Evolutionary conservation across 1,140 invertebrate genomes (phyloP), one percentile per base, ranked within the genome.

Genomic region (Drusus annulatus): DNA sequence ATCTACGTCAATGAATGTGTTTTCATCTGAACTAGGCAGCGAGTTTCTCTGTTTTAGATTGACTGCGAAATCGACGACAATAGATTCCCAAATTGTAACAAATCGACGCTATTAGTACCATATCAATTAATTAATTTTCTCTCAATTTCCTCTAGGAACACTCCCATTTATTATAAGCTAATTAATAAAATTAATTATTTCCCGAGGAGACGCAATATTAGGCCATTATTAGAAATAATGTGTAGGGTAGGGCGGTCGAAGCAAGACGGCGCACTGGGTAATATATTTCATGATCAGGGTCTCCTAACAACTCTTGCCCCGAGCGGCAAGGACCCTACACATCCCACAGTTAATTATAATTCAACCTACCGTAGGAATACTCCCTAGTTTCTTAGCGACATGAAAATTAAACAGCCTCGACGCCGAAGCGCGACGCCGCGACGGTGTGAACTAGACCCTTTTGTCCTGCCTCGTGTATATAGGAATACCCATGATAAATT

Each of bases 161-260:
- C 19, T 71, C 68, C 25, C 68, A 71, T 71, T 71, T 19, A 71
- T 71, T 28, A 71, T 71, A 23, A 71, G 19, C 8, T 8, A 19
- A 51, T 52, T 71, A 51, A 71, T 51, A 52, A 50, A 71, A 71
- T 71, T 54, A 71, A 71, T 71, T 45, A 71, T 52, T 54, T 71
- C 45, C 56, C 21, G 17, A 23, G 68, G 21, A 71, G 68, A 25
- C 16, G 68, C 68, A 71, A 71, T 71, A 71, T 71, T 19, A 71
- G 45, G 45, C 50, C 45, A 71, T 71, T 52, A 71, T 71, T 71
- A 71, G 45, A 71, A 71, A 52, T 71, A 51, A 71, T 71, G n/a
- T 71, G 23, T 19, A 51, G 68, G 45, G n/a, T 7, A 50, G 68
- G 68, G 50, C 17, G 68, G 45, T 52, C 31, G 25, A 50, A 50